These are phyloP conservation scores for Alectura lathami DNA, from an alignment of 2,113 vertebrate genomes.

Conservation along the genomic window DNA sequence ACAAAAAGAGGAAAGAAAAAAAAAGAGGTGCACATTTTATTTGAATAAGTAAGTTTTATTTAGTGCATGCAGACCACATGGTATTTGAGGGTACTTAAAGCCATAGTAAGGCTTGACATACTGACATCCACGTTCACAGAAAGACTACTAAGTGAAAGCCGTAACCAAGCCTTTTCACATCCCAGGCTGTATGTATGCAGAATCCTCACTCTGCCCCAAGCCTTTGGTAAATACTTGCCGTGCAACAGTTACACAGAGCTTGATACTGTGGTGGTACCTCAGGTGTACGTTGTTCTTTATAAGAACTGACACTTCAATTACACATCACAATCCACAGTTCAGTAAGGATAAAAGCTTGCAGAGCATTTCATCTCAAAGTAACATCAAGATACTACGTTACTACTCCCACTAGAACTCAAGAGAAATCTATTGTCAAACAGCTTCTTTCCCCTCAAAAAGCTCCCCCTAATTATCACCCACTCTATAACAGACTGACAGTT, in stretches of 20 bases:
- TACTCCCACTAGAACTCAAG: background rate
- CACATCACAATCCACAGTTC: background rate
- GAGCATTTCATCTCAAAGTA: background rate
- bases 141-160: background rate
- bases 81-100: background rate
- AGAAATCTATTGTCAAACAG: background rate
- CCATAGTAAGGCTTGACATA: background rate
- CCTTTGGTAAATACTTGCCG: background rate
- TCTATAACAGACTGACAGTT: background rate
- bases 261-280: background rate
- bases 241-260: background rate
- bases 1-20: fast-evolving
- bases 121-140: background rate
- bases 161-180: background rate
- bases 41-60: background rate
- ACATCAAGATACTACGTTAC: background rate
- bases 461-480: background rate
- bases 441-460: background rate
- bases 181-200: background rate
- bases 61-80: background rate
- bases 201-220: background rate
- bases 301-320: background rate
- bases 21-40: background rate
- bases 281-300: fast-evolving
- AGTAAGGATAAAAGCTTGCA: background rate